phyloP scores from a whole-genome alignment of 2,113 vertebrate species.

The Phalacrocorax brasilianus region DNA sequence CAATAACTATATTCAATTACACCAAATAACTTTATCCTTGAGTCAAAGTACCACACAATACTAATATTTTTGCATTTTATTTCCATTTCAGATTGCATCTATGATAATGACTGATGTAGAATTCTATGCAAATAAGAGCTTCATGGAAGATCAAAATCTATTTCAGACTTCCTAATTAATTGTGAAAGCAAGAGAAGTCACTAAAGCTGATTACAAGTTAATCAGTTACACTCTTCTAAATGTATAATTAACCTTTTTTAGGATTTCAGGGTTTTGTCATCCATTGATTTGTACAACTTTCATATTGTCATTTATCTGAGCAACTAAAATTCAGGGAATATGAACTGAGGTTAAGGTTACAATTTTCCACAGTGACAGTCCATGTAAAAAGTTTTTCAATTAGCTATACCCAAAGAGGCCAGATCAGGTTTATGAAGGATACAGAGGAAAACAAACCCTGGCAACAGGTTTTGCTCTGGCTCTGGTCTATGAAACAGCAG shows the following conservation, averaged over 20 bases:
- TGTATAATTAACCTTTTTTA: neutral
- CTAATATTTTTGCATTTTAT: neutral
- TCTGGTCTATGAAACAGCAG: neutral
- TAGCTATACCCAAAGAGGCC: neutral
- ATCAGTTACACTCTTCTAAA: neutral
- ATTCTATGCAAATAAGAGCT: neutral
- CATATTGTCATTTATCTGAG: neutral
- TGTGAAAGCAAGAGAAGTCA: neutral
- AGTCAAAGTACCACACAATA: neutral
- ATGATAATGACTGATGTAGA: slow-evolving; percentile 76
- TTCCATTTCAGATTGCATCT: slow-evolving; percentile 78
- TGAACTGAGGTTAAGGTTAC: neutral
- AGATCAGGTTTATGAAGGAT: neutral
- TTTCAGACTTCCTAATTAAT: neutral
- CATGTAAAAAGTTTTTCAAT: neutral
- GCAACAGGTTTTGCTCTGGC: neutral
- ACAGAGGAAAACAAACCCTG: neutral
- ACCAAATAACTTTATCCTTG: neutral
- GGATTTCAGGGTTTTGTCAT: neutral
- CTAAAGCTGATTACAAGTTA: neutral
- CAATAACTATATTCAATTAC: neutral
- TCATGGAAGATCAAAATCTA: neutral
- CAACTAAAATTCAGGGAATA: neutral
- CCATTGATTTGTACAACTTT: neutral
- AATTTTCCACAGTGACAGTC: neutral